Evolutionary conservation across 2,888 invertebrate species (phyloP), one percentile per base, ranked within the genome.

Genomic region (Trissolcus brochymenae): DNA sequence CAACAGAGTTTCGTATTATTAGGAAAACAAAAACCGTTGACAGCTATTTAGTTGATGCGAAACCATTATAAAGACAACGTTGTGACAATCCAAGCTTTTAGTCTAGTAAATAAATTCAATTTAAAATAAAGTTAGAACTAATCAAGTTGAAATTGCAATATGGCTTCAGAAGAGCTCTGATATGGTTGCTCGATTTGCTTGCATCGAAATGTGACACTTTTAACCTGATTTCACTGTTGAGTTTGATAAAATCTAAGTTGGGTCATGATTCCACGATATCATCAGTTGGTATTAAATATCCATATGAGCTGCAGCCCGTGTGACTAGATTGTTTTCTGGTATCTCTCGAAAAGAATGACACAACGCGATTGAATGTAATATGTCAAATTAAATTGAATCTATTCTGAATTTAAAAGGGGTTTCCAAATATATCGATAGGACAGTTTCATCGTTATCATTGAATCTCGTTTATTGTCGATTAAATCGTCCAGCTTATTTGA

Each of bases 251-350:
- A 76, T 76, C 76, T 76, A 41, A 29, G 57, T 57, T 40, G 16
- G 49, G 61, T 76, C 76, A 62, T 76, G 76, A 76, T 76, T 59
- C 61, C n/a, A 19, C 60, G 76, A 76, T 76, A 71, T 71, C 76
- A 56, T 65, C 21, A 65, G 41, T 57, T 51, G 17, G 76, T 61
- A 67, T 76, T 57, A 70, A 67, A 76, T 76, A 71, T 67, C 66
- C 21, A 71, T 65, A 66, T 61, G 56, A 50, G 41, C 35, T 68
- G 1, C 43, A 46, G 14, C 14, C 46, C 16, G 16, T 46, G 46
- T 14, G 16, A 46, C 46, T 46, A 16, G 9, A 14, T n/a, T n/a
- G 3, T 6, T 16, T 46, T 46, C 21, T 51, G 4, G 14, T 46
- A 14, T 46, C 49, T 54, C 46, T 16, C 17, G 49, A 19, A 49